These are phyloP conservation scores for Nasonia vitripennis DNA, from an alignment of 1,140 invertebrate species.

Conservation along the genomic window DNA sequence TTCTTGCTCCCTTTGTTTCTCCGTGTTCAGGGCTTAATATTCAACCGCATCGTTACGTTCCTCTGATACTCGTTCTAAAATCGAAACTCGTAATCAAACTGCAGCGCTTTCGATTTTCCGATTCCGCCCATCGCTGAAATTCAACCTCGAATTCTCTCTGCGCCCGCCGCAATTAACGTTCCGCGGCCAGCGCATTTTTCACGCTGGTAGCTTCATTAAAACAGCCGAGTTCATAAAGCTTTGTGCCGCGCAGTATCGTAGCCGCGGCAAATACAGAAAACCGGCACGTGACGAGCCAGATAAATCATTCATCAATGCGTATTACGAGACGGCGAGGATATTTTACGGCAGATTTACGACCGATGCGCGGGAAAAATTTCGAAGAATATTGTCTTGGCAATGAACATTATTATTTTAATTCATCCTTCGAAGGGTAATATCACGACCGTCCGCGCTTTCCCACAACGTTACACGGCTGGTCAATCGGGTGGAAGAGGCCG, in stretches of 20 bases:
- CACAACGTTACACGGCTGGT: background rate
- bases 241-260: too few relatives aligned
- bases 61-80: too few relatives aligned
- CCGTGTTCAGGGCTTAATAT: too few relatives aligned
- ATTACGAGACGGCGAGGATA: background rate
- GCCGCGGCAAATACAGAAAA: background rate
- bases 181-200: background rate
- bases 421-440: background rate
- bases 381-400: background rate
- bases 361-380: too few relatives aligned
- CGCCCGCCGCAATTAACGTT: too few relatives aligned
- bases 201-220: background rate
- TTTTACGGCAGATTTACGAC: background rate
- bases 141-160: too few relatives aligned
- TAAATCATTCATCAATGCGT: slow-evolving; percentile 12
- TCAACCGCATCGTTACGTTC: too few relatives aligned
- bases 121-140: too few relatives aligned
- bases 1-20: too few relatives aligned
- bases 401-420: background rate
- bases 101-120: too few relatives aligned
- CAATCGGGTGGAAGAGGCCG: background rate
- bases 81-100: too few relatives aligned
- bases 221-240: background rate
- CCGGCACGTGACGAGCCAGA: slow-evolving; percentile 15
- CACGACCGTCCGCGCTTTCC: background rate